Base-by-base conservation (phyloP, 2,113 vertebrate species). In the Prinia subflava region DNA sequence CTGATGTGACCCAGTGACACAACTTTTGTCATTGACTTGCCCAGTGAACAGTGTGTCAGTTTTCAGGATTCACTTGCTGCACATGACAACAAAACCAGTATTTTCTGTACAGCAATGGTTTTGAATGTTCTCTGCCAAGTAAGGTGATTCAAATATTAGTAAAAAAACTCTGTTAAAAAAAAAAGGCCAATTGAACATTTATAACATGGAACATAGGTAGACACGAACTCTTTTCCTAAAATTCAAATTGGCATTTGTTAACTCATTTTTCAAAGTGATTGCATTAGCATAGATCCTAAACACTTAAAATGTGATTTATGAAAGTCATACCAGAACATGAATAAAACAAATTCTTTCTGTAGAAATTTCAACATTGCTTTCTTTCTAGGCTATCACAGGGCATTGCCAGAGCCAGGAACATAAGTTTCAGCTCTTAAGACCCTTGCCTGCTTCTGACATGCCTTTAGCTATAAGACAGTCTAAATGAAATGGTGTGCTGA, bases 81-180 rank as follows among this genome's bases (percentile, higher is more conserved):
- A 31, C 6, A 15, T 0, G 0, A 77, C 30, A 41, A 59, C 31
- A 57, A 64, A 37, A 6, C 18, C 21, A 41, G 1, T 42, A 44
- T 63, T 75, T 77, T 75, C 39, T 67, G 33, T 18, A 35, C 12
- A 39, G 39, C 11, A 42, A 35, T 19, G 18, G 9, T 68, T 85
- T 82, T 82, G 70, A 90, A 64, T 18, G 3, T n/a, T 52, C 47
- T 80, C 11, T 86, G 39, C 28, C 31, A 77, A 81, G 50, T 80
- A 69, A 41, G 19, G 13, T 71, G 19, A 68, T 67, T 16, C 4
- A 62, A 87, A 68, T 15, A 39, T 9, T 21, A 44, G 24, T 6
- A 77, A 50, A 6, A 78, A 49, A 50, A 68, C 13, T 63, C 11
- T 75, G 9, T 37, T 74, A 8, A 7, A 56, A 49, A 56, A 49